Conservation (phyloP, 2,113 vertebrate species). For the Anoura caudifer region DNA sequence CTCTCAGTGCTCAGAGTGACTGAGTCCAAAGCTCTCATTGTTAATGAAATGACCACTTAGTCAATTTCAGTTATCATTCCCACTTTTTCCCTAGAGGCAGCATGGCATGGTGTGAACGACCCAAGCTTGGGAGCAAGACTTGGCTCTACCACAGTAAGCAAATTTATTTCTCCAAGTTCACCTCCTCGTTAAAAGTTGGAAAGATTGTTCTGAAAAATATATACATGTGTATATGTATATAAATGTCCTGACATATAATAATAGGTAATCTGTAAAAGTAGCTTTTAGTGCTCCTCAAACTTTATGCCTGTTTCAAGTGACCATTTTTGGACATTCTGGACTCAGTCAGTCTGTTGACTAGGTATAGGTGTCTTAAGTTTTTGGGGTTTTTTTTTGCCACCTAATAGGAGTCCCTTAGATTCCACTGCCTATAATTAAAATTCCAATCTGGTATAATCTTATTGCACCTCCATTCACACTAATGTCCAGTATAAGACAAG, state of each 20-base stretch:
- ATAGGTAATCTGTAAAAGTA: background rate
- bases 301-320: background rate
- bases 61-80: background rate
- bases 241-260: background rate
- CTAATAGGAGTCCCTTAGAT: background rate
- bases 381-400: background rate
- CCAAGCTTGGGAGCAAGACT: background rate
- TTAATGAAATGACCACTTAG: background rate
- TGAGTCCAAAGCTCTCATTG: background rate
- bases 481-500: background rate
- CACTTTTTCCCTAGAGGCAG: background rate
- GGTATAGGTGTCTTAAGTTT: no score
- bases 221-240: background rate
- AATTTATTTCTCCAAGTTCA: background rate
- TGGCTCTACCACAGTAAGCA: background rate
- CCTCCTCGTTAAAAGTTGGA: background rate
- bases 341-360: background rate
- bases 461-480: background rate
- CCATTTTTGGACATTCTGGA: background rate
- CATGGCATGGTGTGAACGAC: background rate
- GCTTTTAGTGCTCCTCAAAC: background rate
- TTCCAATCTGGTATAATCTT: background rate
- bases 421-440: background rate
- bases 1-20: background rate
- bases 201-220: background rate